Evolutionary conservation across 2,797 vertebrate species (phyloP), one percentile per base, ranked within the genome.

Genomic region (Salarias fasciatus): DNA sequence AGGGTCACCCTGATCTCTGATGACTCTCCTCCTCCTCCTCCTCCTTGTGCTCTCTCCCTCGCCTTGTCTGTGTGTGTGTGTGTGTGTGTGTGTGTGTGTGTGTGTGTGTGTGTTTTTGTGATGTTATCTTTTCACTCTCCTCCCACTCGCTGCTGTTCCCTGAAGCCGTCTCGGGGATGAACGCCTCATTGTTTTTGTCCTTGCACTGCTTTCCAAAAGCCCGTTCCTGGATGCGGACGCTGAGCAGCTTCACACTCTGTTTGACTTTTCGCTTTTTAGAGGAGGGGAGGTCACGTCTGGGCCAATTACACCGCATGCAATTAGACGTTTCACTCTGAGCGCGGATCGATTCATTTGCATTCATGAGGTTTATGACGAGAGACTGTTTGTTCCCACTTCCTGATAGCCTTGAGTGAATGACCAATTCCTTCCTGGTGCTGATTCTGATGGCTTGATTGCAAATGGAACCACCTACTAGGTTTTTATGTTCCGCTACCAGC

Each of bases 1-100:
- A 81, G 85, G 92, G 92, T 93, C 90, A 92, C 89, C 89, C 85
- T 88, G 89, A 89, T 91, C 88, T 82, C 82, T 78, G 88, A 88
- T 72, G 83, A 85, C 84, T 88, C 60, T 81, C 83, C 75, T 87
- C 84, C 76, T 82, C 56, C 56, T 36, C 38, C 15, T 58, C 49
- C 63, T 71, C 72, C 18, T 24, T 56, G 68, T 69, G 63, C 66
- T 73, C 69, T 85, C 72, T 82, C 79, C 62, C 67, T 72, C 73
- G 78, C 82, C 82, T 76, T 80, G 84, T 87, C 77, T 88, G 67
- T 72, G 41, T 73, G 60, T 76, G 75, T 82, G 84, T 43, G 18
- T 24, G 18, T 24, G 18, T 24, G 18, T 24, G 18, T 24, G 18
- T 24, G 18, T 24, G 18, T 24, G 18, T 24, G 18, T 24, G 18